phyloP scores from a whole-genome alignment of 1,140 invertebrate species.

The Bicyclus anynana region DNA sequence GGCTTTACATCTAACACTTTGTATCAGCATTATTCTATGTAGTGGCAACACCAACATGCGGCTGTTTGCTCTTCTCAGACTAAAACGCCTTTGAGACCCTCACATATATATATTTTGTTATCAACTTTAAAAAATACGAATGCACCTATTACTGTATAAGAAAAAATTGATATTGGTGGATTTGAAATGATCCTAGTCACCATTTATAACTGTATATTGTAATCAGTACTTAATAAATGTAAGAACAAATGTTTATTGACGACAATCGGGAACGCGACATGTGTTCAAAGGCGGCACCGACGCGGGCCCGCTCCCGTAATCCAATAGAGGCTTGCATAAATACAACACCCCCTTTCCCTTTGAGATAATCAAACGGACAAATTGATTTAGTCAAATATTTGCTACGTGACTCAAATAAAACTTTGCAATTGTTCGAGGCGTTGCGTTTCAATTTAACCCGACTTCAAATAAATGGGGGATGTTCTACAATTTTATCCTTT shows the following conservation, averaged over 20 bases:
- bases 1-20: too few relatives aligned
- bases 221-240: not conserved
- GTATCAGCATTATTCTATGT: too few relatives aligned
- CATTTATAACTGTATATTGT: not conserved
- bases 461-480: too few relatives aligned
- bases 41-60: too few relatives aligned
- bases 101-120: too few relatives aligned
- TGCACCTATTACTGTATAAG: too few relatives aligned
- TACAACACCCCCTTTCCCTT: slow-evolving; percentile 40
- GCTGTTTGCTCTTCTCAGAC: too few relatives aligned
- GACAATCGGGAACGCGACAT: slow-evolving; percentile 27
- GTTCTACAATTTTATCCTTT: too few relatives aligned
- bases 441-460: not conserved
- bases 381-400: slow-evolving; percentile 39
- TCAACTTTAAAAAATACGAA: too few relatives aligned
- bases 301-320: slow-evolving; percentile 36
- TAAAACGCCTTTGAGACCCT: too few relatives aligned
- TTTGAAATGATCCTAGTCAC: too few relatives aligned
- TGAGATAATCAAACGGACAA: slow-evolving; percentile 40
- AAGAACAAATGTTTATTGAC: slow-evolving; percentile 28
- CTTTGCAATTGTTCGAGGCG: not conserved
- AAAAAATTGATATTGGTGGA: too few relatives aligned
- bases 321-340: slow-evolving; percentile 53
- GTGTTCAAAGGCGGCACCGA: slow-evolving; percentile 22
- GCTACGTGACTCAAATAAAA: slow-evolving; percentile 37